Evolutionary conservation across 1,140 invertebrate species (phyloP).

Genomic region (Papilio polytes): DNA sequence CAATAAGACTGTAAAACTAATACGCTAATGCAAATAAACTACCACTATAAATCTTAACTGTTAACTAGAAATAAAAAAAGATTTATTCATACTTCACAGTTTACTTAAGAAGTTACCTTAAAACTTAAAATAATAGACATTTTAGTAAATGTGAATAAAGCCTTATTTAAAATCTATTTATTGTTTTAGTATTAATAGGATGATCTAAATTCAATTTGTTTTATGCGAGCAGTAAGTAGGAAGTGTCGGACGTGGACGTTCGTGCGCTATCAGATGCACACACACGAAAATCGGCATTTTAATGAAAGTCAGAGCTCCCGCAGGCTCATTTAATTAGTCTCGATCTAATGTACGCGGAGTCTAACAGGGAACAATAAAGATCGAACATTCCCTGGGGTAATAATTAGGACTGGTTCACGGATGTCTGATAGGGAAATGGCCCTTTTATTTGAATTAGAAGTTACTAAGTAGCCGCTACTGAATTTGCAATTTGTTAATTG

Average conservation of each 20-base stretch:
- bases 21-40: too few species aligned
- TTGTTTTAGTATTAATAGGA: too few species aligned
- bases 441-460: conserved; percentile 71
- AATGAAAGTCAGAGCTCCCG: conserved; percentile 63
- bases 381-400: conserved; percentile 73
- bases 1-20: too few species aligned
- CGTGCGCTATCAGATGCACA: conserved; percentile 73
- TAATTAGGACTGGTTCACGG: conserved; percentile 74
- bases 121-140: too few species aligned
- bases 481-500: conserved; percentile 49
- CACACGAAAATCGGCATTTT: conserved; percentile 76
- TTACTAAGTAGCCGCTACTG: conserved; percentile 61
- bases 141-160: too few species aligned
- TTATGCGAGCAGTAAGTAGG: conserved; percentile 56
- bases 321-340: conserved; percentile 76
- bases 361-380: conserved; percentile 77
- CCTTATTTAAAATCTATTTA: too few species aligned
- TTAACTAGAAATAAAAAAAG: too few species aligned
- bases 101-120: too few species aligned
- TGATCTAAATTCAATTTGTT: not conserved
- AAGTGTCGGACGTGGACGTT: conserved; percentile 78
- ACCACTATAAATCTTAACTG: too few species aligned
- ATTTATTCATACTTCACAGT: too few species aligned
- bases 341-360: conserved; percentile 64
- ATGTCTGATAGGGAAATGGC: conserved; percentile 67